Evolutionary conservation across 2,113 vertebrate genomes (phyloP).

Genomic region (Dryoscopus gambensis): DNA sequence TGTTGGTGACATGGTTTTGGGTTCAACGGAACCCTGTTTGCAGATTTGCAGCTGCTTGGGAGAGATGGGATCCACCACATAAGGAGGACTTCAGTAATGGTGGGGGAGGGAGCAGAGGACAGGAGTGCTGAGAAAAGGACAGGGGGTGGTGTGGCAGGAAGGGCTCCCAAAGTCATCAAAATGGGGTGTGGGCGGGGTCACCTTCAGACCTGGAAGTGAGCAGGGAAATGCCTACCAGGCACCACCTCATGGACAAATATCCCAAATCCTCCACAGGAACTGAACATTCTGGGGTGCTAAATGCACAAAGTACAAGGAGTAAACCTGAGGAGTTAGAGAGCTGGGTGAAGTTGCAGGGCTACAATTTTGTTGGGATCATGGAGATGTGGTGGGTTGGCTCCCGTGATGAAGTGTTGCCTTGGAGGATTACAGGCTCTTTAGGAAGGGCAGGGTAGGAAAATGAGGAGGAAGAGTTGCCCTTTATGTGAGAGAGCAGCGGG

Average conservation of each 20-base stretch:
- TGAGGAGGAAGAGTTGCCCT: background rate
- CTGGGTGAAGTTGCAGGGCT: background rate
- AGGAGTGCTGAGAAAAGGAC: background rate
- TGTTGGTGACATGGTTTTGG: background rate
- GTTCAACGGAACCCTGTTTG: background rate
- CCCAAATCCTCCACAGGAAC: background rate
- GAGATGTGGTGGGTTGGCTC: background rate
- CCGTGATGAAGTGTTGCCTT: background rate
- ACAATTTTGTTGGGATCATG: fast-evolving
- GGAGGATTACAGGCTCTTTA: background rate
- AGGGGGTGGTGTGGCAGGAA: background rate
- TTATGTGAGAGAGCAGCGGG: background rate
- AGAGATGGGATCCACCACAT: background rate
- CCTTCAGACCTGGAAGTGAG: background rate
- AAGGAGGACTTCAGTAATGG: background rate
- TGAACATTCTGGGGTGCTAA: fast-evolving
- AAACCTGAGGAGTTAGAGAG: background rate
- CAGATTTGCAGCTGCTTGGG: background rate
- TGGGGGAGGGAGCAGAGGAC: background rate
- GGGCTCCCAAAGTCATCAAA: background rate
- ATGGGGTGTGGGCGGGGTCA: background rate
- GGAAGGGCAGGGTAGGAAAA: background rate
- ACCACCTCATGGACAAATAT: background rate
- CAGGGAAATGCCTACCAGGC: background rate
- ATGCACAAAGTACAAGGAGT: too few relatives aligned